phyloP scores from a whole-genome alignment of 1,140 invertebrate genomes.

The Nasonia giraulti region DNA sequence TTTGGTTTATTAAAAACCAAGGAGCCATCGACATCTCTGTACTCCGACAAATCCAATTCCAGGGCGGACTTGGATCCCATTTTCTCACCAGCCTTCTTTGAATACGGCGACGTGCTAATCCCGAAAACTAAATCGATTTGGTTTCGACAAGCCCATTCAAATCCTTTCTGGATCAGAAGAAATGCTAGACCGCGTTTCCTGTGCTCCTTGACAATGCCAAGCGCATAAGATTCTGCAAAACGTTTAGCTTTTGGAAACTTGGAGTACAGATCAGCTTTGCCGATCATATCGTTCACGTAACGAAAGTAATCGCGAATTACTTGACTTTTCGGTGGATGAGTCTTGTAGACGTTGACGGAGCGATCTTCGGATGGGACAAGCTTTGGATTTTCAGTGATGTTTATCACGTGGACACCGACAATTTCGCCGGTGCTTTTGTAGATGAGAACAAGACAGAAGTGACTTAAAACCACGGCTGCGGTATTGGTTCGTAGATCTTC shows the following conservation, averaged over 20 bases:
- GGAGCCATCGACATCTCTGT: conserved; percentile 33
- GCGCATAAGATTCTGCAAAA: conserved; percentile 55
- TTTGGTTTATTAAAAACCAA: conserved; percentile 44
- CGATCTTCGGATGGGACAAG: conserved; percentile 5
- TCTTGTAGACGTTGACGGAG: conserved; percentile 16
- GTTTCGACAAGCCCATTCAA: conserved; percentile 30
- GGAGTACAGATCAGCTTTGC: conserved; percentile 27
- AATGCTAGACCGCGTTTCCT: conserved; percentile 50
- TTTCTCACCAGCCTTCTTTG: conserved; percentile 51
- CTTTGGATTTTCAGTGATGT: conserved; percentile 42
- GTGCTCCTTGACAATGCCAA: conserved; percentile 54
- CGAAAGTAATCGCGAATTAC: conserved; percentile 48
- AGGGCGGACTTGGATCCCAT: conserved; percentile 46
- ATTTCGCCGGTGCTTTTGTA: conserved; percentile 36
- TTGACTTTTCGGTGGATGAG: not conserved
- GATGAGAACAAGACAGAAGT: conserved; percentile 46
- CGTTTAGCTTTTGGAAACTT: conserved; percentile 39
- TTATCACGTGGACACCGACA: conserved; percentile 42
- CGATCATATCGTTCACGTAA: conserved; percentile 51
- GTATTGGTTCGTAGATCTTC: conserved; percentile 44
- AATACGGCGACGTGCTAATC: conserved; percentile 54
- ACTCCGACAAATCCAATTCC: conserved; percentile 54
- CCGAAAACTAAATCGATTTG: conserved; percentile 55
- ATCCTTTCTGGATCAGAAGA: conserved; percentile 33
- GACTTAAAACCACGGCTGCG: conserved; percentile 23